phyloP scores from a whole-genome alignment of 1,140 invertebrate genomes.

The Drosophila melanica region DNA sequence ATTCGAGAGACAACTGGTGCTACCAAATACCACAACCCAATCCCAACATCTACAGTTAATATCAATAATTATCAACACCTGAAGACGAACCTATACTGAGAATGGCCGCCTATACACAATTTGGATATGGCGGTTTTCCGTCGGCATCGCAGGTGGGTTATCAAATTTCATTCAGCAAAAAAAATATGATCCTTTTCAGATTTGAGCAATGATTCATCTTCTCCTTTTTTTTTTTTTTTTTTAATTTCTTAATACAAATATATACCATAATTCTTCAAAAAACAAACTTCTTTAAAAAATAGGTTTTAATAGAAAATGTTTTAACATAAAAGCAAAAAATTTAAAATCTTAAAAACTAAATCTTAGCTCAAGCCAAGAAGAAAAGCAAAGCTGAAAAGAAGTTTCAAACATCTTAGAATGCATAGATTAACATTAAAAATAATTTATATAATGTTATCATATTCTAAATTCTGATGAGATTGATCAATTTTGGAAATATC shows the following conservation, averaged over 20 bases:
- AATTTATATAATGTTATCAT: too few relatives aligned
- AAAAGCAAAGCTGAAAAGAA: too few relatives aligned
- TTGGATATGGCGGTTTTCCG: conserved; percentile 81
- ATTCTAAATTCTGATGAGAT: too few relatives aligned
- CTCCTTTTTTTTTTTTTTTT: background rate
- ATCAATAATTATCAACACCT: background rate
- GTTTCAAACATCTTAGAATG: too few relatives aligned
- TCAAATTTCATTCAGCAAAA: background rate
- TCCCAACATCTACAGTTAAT: background rate
- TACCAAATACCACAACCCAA: background rate
- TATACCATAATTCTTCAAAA: too few relatives aligned
- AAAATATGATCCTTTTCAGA: background rate
- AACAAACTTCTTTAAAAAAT: too few relatives aligned
- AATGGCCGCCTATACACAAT: conserved; percentile 81
- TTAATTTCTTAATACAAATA: background rate
- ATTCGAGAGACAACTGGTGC: conserved; percentile 7
- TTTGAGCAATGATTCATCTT: background rate
- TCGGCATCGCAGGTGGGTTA: conserved; percentile 73
- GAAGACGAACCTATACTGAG: background rate
- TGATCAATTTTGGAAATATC: too few relatives aligned
- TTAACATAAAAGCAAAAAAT: too few relatives aligned
- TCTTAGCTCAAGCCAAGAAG: too few relatives aligned
- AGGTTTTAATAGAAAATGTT: too few relatives aligned
- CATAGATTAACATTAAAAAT: too few relatives aligned
- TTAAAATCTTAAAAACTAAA: too few relatives aligned